phyloP scores from a whole-genome alignment of 2,888 invertebrate species.

The Cotesia congregata region DNA sequence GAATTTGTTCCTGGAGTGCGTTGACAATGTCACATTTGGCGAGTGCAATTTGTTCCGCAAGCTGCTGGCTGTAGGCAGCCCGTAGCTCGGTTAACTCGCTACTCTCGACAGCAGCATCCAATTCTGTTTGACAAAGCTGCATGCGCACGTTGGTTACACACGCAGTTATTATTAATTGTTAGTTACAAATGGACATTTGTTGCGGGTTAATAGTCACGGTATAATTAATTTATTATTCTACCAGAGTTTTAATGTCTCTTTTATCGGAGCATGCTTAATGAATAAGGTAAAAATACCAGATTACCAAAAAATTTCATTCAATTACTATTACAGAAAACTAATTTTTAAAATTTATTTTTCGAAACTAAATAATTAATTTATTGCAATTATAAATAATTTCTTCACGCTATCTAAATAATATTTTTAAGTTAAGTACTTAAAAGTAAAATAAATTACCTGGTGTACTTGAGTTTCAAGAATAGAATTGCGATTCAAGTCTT shows the following conservation, averaged over 20 bases:
- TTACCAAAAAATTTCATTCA: too few relatives aligned
- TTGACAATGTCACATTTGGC: slow-evolving; percentile 79
- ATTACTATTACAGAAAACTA: too few relatives aligned
- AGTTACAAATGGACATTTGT: slow-evolving; percentile 48
- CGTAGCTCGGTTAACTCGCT: slow-evolving; percentile 63
- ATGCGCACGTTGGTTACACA: slow-evolving; percentile 58
- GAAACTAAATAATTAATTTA: too few relatives aligned
- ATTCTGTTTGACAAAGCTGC: slow-evolving; percentile 69
- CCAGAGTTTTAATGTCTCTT: too few relatives aligned
- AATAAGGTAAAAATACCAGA: too few relatives aligned
- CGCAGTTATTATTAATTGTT: slow-evolving; percentile 49
- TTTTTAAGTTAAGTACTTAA: too few relatives aligned
- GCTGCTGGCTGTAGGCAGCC: slow-evolving; percentile 63
- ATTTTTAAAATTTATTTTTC: too few relatives aligned
- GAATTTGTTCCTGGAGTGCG: slow-evolving; percentile 80
- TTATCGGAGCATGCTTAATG: too few relatives aligned
- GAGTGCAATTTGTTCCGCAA: slow-evolving; percentile 76
- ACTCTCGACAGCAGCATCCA: slow-evolving; percentile 60
- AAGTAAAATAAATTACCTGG: slow-evolving; percentile 54
- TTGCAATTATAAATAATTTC: too few relatives aligned
- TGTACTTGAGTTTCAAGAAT: slow-evolving; percentile 47
- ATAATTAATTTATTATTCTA: slow-evolving; percentile 10
- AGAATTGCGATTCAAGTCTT: slow-evolving; percentile 32
- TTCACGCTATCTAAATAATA: too few relatives aligned
- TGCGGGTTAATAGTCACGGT: slow-evolving; percentile 3